Percentiles rank a stretch among this genome's conserved stretches.
Conservation (phyloP, 1,140 invertebrate genomes). For the Zaprionus ornatus region DNA sequence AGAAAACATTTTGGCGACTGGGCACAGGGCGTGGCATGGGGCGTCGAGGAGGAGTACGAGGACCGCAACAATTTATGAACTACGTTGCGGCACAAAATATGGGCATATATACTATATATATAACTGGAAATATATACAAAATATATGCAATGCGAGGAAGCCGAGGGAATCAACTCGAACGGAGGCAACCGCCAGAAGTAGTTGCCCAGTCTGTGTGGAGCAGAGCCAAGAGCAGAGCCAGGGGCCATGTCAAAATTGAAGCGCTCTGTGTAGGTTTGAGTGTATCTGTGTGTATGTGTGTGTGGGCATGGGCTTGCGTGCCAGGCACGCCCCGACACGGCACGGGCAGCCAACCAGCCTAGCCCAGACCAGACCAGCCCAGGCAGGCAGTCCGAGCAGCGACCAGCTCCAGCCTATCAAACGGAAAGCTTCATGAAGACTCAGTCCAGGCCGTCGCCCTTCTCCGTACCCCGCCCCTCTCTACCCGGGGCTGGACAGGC, state of each 20-base stretch:
- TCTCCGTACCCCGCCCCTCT: background rate
- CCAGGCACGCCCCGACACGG: slow-evolving; percentile 71
- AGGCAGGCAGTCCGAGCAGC: slow-evolving; percentile 54
- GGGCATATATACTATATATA: slow-evolving; percentile 37
- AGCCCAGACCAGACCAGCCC: background rate
- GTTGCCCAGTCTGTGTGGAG: slow-evolving; percentile 69
- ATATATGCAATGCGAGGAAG: background rate
- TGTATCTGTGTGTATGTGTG: slow-evolving; percentile 17
- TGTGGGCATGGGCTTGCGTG: slow-evolving; percentile 55
- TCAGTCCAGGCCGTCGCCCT: slow-evolving; percentile 7
- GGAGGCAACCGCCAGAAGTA: slow-evolving; percentile 65
- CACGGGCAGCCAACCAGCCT: slow-evolving; percentile 37
- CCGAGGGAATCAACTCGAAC: slow-evolving; percentile 41
- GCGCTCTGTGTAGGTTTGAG: slow-evolving; percentile 18
- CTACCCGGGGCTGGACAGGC: slow-evolving; percentile 45
- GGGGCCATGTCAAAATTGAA: slow-evolving; percentile 64
- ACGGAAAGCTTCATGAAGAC: slow-evolving; percentile 39
- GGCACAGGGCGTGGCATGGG: background rate
- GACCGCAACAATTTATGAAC: slow-evolving; percentile 79
- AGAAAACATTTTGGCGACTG: slow-evolving; percentile 19
- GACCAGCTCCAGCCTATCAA: slow-evolving; percentile 71
- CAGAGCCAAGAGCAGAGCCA: background rate
- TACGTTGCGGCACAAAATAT: slow-evolving; percentile 49
- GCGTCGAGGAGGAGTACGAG: background rate
- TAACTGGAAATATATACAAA: slow-evolving; percentile 33